Evolutionary conservation across 2,888 invertebrate species (phyloP).

Genomic region (Willowsia nigromaculata): DNA sequence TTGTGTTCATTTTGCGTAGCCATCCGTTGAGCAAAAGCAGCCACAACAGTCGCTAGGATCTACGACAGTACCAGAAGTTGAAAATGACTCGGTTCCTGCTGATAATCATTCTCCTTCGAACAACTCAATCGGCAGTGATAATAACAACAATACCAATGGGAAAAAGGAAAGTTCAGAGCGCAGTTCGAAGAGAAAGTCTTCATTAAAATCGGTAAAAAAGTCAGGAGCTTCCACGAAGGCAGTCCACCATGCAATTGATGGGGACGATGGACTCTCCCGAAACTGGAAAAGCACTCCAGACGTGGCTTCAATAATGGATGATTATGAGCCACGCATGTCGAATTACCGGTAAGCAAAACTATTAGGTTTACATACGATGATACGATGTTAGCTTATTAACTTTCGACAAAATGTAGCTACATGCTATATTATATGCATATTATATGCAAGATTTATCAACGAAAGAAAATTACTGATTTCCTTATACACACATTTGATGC

Average conservation of each 20-base stretch:
- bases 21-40: slow-evolving; percentile 13
- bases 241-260: slow-evolving; percentile 45
- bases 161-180: slow-evolving; percentile 58
- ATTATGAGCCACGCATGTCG: slow-evolving; percentile 58
- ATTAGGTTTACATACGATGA: neutral
- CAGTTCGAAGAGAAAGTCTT: slow-evolving; percentile 55
- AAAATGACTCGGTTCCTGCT: neutral
- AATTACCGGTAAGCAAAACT: slow-evolving; percentile 51
- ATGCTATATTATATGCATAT: too few relatives aligned
- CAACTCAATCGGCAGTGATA: slow-evolving; percentile 9
- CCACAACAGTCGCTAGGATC: slow-evolving; percentile 17
- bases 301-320: slow-evolving; percentile 68
- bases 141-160: slow-evolving; percentile 21
- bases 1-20: slow-evolving; percentile 29
- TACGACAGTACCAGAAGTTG: neutral
- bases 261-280: slow-evolving; percentile 55
- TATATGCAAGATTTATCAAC: neutral
- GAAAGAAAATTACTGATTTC: too few relatives aligned
- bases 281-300: slow-evolving; percentile 77
- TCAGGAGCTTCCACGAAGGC: slow-evolving; percentile 44
- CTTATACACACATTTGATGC: too few relatives aligned
- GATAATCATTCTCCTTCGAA: slow-evolving; percentile 1
- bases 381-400: too few relatives aligned
- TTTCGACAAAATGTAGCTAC: too few relatives aligned
- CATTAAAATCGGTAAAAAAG: slow-evolving; percentile 52